Percentiles rank a stretch among this genome's conserved stretches.
phyloP scores from a whole-genome alignment of 2,888 invertebrate genomes.

The Apamea anceps region DNA sequence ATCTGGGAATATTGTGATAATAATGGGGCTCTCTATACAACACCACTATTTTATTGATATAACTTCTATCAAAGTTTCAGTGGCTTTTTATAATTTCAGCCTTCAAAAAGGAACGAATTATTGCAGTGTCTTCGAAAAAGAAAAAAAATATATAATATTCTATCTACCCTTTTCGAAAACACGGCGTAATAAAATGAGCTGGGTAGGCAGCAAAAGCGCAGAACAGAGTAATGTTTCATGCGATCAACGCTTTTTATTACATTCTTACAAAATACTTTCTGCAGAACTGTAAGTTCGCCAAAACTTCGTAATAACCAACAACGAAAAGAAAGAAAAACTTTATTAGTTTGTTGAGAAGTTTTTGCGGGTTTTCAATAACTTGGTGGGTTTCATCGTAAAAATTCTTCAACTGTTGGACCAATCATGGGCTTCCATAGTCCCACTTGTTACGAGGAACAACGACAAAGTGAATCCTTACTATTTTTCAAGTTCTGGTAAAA shows the following conservation, averaged over 20 bases:
- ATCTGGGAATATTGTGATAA: neutral
- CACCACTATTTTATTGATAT: too few species aligned
- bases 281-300: neutral
- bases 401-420: neutral
- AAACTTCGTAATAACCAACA: constrained; percentile 6
- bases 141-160: neutral
- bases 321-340: neutral
- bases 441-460: neutral
- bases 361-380: neutral
- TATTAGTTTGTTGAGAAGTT: neutral
- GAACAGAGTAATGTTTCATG: constrained; percentile 11
- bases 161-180: too few species aligned
- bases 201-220: neutral
- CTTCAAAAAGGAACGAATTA: neutral
- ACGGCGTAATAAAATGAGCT: neutral
- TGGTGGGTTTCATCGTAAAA: neutral
- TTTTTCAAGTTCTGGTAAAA: neutral
- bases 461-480: neutral
- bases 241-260: constrained; percentile 2
- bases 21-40: neutral
- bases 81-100: too few species aligned
- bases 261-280: constrained; percentile 3
- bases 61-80: neutral
- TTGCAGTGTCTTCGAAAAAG: neutral
- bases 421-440: too few species aligned